Evolutionary conservation across 2,888 invertebrate genomes (phyloP), one percentile per base, ranked within the genome.

Genomic region (Morpho achilles): DNA sequence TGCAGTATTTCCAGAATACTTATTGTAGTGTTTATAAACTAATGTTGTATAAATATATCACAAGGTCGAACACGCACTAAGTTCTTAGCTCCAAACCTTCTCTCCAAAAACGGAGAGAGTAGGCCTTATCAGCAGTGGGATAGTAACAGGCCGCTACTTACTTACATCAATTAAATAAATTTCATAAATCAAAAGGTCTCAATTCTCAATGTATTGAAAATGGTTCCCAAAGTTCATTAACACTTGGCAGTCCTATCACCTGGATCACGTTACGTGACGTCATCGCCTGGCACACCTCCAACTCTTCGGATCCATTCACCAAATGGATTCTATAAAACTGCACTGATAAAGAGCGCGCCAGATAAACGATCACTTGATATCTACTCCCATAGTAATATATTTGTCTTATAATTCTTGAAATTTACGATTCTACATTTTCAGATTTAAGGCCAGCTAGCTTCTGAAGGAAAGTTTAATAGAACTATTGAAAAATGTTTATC

Each of bases 201-300:
- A 32, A 32, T 32, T 32, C 32, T 3, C 1, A 32, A 32, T 2
- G 32, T 32, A 32, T 32, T 32, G 32, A 32, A 32, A 32, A 5
- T 32, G 32, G 48, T 41, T 23, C 52, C 16, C 44, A 58, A 77
- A 86, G 88, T 82, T 89, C 88, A 89, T 87, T 88, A 86, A 82
- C 87, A 82, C 82, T 81, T 87, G 87, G 86, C 86, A 80, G 53
- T 67, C 67, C 70, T 55, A 73, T 74, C 74, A 84, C 84, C 84
- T 85, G 82, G 69, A 73, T 71, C 77, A 79, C 79, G 80, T 80
- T 74, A 69, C 72, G 71, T 63, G 67, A 72, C 72, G 73, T 72
- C 71, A 69, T 58, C 68, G 60, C 51, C 68, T 84, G 84, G 84
- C 82, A 40, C 6, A 3, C 10, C 41, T 79, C 84, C 84, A 84